Percentiles rank a stretch among this genome's conserved stretches.
These are phyloP conservation scores for Erpetoichthys calabaricus DNA, from an alignment of 2,797 vertebrate genomes.

Conservation along the genomic window DNA sequence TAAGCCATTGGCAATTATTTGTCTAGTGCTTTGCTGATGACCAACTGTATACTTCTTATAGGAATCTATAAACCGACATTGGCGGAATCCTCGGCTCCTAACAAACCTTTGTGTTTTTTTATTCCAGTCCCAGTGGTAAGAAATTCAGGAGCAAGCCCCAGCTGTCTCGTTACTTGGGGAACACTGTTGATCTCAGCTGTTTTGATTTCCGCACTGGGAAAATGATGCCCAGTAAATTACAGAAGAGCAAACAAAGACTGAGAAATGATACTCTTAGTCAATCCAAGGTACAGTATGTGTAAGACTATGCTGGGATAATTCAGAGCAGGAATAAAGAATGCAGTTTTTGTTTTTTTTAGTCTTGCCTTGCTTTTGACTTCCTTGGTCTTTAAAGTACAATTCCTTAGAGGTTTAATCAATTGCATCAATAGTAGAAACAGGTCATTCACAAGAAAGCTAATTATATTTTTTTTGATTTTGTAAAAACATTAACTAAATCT, in stretches of 20 bases:
- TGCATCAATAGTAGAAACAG: no score
- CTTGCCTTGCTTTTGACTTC: no score
- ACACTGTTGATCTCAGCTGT: conserved; percentile 77
- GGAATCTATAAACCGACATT: neutral
- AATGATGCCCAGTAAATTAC: conserved; percentile 86
- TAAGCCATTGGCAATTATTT: neutral
- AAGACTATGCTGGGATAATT: no score
- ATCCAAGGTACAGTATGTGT: conserved; percentile 40
- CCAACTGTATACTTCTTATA: neutral
- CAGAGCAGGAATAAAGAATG: no score
- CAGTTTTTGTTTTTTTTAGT: no score
- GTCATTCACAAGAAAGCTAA: no score
- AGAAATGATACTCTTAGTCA: conserved; percentile 68
- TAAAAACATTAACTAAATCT: no score
- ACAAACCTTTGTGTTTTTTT: conserved; percentile 24
- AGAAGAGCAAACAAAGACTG: conserved; percentile 82
- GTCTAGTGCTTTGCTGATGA: neutral
- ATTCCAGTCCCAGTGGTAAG: conserved; percentile 74
- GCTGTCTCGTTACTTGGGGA: conserved; percentile 83
- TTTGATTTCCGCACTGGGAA: conserved; percentile 93
- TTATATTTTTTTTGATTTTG: no score
- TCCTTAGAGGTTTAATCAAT: no score
- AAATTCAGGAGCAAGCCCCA: conserved; percentile 93
- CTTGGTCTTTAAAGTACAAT: no score
- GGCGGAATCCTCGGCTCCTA: neutral